These are phyloP conservation scores for Larimichthys polyactis DNA, from an alignment of 2,113 vertebrate species.

Conservation along the genomic window DNA sequence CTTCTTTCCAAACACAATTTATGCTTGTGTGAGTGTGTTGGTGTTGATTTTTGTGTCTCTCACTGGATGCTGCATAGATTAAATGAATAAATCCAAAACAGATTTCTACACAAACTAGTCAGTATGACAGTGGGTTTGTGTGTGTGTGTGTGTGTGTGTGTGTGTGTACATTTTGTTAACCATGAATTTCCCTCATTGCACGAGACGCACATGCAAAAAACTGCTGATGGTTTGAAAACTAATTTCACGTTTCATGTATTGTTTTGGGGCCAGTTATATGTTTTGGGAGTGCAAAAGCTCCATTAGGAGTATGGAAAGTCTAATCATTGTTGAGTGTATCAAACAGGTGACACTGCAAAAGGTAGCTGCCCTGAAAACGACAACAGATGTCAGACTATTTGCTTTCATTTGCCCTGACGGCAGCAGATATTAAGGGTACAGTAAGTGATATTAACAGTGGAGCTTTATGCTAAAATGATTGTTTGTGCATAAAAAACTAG, in stretches of 20 bases:
- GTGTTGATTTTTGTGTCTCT: constrained; percentile 3
- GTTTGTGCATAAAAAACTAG: neutral
- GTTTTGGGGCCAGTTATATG: constrained; percentile 5
- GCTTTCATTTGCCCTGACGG: neutral
- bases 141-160: neutral
- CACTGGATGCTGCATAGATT: neutral
- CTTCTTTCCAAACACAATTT: neutral
- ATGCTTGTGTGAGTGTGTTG: neutral
- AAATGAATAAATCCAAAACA: neutral
- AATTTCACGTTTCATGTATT: constrained; percentile 37
- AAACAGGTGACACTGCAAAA: neutral
- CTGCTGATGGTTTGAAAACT: constrained; percentile 20
- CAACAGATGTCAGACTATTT: neutral
- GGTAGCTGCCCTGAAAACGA: neutral
- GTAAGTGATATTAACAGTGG: neutral
- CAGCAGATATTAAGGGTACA: neutral
- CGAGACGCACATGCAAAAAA: too few relatives aligned
- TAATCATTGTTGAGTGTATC: neutral
- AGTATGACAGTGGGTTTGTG: neutral
- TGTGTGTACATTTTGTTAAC: neutral
- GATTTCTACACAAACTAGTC: neutral
- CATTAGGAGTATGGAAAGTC: neutral
- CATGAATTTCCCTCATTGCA: neutral
- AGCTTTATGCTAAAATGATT: neutral
- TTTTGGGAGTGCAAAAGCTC: constrained; percentile 6